Base-by-base conservation (phyloP, 2,113 vertebrate genomes). In the Amia ocellicauda region DNA sequence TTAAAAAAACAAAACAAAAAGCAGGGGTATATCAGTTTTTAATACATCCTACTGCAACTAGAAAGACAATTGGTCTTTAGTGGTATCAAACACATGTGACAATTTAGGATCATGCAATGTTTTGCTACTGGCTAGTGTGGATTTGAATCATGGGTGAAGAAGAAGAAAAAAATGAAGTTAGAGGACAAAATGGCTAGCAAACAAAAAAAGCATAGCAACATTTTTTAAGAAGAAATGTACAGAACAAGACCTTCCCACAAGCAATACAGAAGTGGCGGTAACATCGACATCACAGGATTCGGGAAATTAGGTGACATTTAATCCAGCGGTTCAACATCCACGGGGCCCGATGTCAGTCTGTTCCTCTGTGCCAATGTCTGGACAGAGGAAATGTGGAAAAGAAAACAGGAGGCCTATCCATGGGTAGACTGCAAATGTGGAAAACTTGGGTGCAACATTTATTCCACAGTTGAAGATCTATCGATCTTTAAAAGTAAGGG, bases 401-500 rank as follows among this genome's bases (percentile, higher is more conserved):
- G 24, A n/a, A 54, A 54, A 54, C 19, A 54, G 51, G 51, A 54
- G 51, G 24, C 51, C 3, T 10, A 54, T 2, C 2, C 51, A 22
- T 54, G 3, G 2, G 19, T 3, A 54, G 51, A 54, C 51, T 54
- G 51, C 51, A 54, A 54, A 54, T 11, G 19, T 54, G 51, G 51
- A 54, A 54, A 54, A 54, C 51, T 54, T 10, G 24, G 51, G 51
- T 54, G 51, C 24, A 54, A 3, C 19, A n/a, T 54, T 20, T 54
- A n/a, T 54, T 20, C 1, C 9, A 2, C 19, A 11, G 22, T 19
- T 55, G 22, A 14, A 55, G 3, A 55, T 55, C 52, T 27, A 14
- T 42, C 40, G 8, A 42, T 42, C 40, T 42, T 42, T n/a, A n/a
- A 42, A 42, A 42, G 40, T 42, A 42, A 42, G 40, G 40, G 3